phyloP scores from a whole-genome alignment of 2,888 invertebrate species.

The Aethes cnicana region DNA sequence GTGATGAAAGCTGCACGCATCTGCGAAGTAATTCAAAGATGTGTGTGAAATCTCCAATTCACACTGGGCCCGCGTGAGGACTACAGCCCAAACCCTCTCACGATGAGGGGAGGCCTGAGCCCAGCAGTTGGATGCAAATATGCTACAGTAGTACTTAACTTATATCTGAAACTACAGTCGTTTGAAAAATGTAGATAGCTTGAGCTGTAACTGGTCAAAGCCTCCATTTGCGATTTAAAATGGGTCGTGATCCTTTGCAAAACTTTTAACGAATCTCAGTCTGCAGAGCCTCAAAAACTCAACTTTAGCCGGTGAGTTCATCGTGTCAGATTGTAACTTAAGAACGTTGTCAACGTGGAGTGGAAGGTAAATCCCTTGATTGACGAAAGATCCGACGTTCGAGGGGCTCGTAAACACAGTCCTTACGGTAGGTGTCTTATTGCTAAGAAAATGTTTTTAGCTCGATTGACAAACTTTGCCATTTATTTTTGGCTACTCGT shows the following conservation, averaged over 20 bases:
- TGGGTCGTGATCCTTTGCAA: slow-evolving; percentile 2
- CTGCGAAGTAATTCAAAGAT: no score
- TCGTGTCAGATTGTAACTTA: slow-evolving; percentile 71
- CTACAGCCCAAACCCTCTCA: no score
- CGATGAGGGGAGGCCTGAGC: no score
- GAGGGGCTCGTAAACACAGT: slow-evolving; percentile 59
- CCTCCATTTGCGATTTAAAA: slow-evolving; percentile 19
- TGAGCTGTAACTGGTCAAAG: slow-evolving; percentile 3
- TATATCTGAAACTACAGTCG: neutral
- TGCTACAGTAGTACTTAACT: neutral
- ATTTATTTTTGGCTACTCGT: slow-evolving; percentile 3
- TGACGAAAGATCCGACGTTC: slow-evolving; percentile 65
- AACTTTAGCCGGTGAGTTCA: slow-evolving; percentile 53
- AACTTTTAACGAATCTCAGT: slow-evolving; percentile 29
- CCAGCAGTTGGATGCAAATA: no score
- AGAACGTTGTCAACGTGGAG: slow-evolving; percentile 73
- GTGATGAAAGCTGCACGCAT: no score
- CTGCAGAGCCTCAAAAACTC: slow-evolving; percentile 24
- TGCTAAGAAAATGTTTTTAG: slow-evolving; percentile 55
- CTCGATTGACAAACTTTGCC: slow-evolving; percentile 2
- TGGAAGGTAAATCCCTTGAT: slow-evolving; percentile 75
- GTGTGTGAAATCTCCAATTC: no score
- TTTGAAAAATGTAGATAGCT: neutral
- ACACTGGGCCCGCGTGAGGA: no score
- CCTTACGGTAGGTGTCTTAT: slow-evolving; percentile 52